Conservation (phyloP, 2,797 vertebrate species). For the Lutjanus campechanus region DNA sequence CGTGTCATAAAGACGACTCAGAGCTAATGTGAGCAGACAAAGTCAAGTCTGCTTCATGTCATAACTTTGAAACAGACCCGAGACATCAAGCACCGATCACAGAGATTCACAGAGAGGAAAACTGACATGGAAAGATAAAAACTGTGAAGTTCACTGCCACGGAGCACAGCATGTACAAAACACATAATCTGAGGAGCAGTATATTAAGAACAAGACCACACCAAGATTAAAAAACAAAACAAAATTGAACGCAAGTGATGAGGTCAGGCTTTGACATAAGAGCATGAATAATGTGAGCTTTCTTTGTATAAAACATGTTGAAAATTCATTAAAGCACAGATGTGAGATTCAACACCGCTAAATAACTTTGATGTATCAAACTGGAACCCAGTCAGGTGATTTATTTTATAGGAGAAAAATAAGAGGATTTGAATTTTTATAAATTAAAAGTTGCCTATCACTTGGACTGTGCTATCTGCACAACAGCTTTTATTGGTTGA, state of each 20-base stretch:
- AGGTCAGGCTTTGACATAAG: not conserved
- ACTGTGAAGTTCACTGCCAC: too few species aligned
- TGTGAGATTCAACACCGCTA: not conserved
- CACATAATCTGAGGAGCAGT: too few species aligned
- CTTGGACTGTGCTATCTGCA: not conserved
- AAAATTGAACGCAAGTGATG: not conserved
- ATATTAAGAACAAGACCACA: not conserved
- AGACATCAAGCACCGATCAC: not conserved
- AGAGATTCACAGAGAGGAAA: too few species aligned
- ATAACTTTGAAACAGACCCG: not conserved
- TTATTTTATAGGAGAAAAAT: not conserved
- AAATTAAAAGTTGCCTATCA: not conserved
- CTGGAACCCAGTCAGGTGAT: not conserved
- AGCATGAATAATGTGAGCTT: not conserved
- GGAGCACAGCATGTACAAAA: too few species aligned
- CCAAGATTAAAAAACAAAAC: not conserved
- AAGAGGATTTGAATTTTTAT: not conserved
- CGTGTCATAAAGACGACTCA: not conserved
- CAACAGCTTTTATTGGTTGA: not conserved
- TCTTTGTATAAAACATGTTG: not conserved
- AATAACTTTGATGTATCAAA: not conserved
- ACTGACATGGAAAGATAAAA: too few species aligned
- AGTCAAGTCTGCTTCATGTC: constrained; percentile 2
- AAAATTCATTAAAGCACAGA: not conserved
- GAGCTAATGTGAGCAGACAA: not conserved